Percentiles rank a stretch among this genome's conserved stretches.
Conservation (phyloP, 2,888 invertebrate genomes). For the Papilio elwesi region DNA sequence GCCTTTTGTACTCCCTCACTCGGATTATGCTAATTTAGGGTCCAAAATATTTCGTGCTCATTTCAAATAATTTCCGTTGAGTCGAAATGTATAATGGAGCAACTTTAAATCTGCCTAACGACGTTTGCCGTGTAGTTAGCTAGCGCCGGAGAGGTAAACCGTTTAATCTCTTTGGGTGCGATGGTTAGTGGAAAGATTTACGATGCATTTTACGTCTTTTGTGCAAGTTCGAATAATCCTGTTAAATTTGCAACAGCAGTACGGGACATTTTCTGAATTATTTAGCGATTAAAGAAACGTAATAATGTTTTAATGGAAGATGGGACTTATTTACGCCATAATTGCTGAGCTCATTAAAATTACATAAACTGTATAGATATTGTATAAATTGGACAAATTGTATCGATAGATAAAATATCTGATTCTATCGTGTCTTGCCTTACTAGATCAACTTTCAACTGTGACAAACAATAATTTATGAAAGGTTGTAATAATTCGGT, state of each 20-base stretch:
- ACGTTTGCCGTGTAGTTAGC: conserved; percentile 52
- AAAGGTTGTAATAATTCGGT: too few species aligned
- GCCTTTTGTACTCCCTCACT: conserved; percentile 45
- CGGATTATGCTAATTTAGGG: conserved; percentile 75
- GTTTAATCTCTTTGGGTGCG: conserved; percentile 36
- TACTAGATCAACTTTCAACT: too few species aligned
- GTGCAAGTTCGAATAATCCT: conserved; percentile 33
- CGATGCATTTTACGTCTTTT: conserved; percentile 41
- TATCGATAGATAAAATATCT: too few species aligned
- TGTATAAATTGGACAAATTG: too few species aligned
- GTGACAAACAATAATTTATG: too few species aligned
- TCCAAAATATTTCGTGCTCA: conserved; percentile 70
- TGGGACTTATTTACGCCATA: too few species aligned
- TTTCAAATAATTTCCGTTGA: conserved; percentile 73
- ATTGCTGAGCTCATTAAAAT: too few species aligned
- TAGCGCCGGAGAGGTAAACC: conserved; percentile 39
- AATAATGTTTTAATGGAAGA: too few species aligned
- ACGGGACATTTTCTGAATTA: conserved; percentile 25
- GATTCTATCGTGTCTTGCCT: too few species aligned
- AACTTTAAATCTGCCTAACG: conserved; percentile 66
- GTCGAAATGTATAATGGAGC: conserved; percentile 62
- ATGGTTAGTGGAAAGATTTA: conserved; percentile 38
- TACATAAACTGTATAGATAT: too few species aligned
- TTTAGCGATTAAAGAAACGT: neutral
- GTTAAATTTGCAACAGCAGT: conserved; percentile 36